A percentile compares a stretch with the other conserved stretches of the same genome.
Evolutionary conservation across 2,113 vertebrate genomes (phyloP).

Genomic region (Climacteris rufus): DNA sequence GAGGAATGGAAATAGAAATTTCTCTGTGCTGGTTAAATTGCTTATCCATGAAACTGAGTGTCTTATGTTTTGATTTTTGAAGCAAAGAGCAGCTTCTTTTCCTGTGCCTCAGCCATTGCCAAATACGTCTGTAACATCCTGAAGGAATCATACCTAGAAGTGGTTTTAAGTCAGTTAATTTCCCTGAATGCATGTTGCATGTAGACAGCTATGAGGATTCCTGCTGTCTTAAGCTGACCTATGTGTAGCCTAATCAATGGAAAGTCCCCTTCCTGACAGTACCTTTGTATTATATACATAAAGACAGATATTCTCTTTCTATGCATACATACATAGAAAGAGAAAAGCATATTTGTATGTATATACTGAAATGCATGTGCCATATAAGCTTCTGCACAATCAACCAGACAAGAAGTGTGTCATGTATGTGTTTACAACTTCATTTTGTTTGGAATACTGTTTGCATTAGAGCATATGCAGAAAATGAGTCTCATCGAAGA

Average conservation of each 20-base stretch:
- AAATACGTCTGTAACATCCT: background rate
- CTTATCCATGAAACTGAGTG: background rate
- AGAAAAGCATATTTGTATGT: background rate
- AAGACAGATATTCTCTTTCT: background rate
- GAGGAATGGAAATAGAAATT: background rate
- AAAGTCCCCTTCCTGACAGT: background rate
- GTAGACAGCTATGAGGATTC: background rate
- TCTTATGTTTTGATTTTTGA: background rate
- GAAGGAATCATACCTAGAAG: background rate
- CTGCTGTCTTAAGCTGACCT: background rate
- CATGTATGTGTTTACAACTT: background rate
- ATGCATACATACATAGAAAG: accelerated
- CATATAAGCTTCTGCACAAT: background rate
- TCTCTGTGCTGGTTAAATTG: background rate
- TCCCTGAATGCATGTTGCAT: background rate
- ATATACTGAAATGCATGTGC: background rate
- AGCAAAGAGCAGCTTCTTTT: background rate
- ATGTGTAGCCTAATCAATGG: accelerated
- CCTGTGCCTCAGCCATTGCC: background rate
- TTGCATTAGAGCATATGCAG: background rate
- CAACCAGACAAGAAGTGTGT: accelerated
- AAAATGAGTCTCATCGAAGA: background rate
- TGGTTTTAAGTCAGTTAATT: background rate
- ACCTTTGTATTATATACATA: background rate
- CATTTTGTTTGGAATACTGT: background rate